Evolutionary conservation across 2,797 vertebrate species (phyloP), one percentile per base, ranked within the genome.

Genomic region (Anisognathus igniventris): DNA sequence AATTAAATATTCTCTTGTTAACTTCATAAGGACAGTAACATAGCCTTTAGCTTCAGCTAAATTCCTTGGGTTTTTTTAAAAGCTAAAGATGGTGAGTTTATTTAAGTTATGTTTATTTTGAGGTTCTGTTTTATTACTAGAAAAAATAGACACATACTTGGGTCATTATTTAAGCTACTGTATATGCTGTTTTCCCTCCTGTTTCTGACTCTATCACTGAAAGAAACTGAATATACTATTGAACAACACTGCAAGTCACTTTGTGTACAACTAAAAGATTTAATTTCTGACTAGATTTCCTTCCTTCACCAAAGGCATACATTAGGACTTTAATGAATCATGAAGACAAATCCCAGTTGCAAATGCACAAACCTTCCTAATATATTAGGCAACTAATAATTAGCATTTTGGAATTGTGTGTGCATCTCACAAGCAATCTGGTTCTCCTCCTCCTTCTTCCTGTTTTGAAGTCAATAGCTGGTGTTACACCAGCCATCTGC

Each of bases 401-500:
- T 97, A 98, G 78, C 78, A 88, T 96, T 97, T 97, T 98, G 88
- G 90, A 98, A 88, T 88, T 86, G 79, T 93, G 75, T 92, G 83
- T 91, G 92, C 79, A 95, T 97, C 95, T 97, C 93, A 92, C 64
- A 96, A 91, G 93, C 96, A 97, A 96, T 97, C 96, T 97, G 95
- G 74, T 97, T 96, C 80, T 97, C 96, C 96, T 97, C 96, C 96
- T 98, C 95, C 97, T 98, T 97, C 95, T 98, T 97, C 95, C 97
- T 98, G 95, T 96, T 98, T 97, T 96, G 96, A 95, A 98, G 95
- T 96, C 97, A 97, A 92, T 93, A 88, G 86, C 87, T 96, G 96
- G 86, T 97, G 95, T 94, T 96, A 95, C 88, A 77, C 93, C 96
- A 95, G 93, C 97, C 97, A 98, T 98, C 98, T 98, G 98, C 95